A percentile compares a stretch with the other conserved stretches of the same genome.
Conservation (phyloP, 2,888 invertebrate species). For the Rhorus exstirpatorius region DNA sequence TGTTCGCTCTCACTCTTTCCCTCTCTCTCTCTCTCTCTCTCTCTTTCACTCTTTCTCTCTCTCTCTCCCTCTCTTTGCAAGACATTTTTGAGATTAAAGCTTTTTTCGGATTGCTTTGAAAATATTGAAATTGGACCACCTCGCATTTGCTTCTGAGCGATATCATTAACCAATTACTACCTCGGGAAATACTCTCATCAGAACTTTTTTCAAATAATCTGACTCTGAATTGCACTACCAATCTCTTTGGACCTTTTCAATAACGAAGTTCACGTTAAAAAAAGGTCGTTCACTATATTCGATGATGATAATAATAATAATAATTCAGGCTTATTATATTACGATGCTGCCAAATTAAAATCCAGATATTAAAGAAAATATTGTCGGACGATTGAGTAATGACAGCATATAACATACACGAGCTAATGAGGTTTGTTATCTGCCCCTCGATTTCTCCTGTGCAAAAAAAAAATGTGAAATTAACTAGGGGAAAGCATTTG, state of each 20-base stretch:
- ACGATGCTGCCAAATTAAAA: background rate
- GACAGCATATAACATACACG: background rate
- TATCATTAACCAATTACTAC: conserved; percentile 25
- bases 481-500: conserved; percentile 10
- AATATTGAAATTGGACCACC: conserved; percentile 30
- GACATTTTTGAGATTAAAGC: conserved; percentile 7
- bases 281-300: background rate
- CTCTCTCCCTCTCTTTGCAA: background rate
- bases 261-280: background rate
- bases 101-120: conserved; percentile 21
- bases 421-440: background rate
- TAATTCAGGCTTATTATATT: too few relatives aligned
- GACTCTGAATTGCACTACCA: background rate
- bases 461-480: background rate
- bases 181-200: background rate
- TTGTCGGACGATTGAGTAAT: background rate
- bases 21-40: background rate
- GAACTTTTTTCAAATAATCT: background rate
- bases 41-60: background rate
- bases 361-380: background rate
- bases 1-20: conserved; percentile 3
- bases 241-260: background rate
- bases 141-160: background rate
- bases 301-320: background rate
- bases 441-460: too few relatives aligned